Conservation (phyloP, 2,797 vertebrate species). For the Mastacembelus armatus region DNA sequence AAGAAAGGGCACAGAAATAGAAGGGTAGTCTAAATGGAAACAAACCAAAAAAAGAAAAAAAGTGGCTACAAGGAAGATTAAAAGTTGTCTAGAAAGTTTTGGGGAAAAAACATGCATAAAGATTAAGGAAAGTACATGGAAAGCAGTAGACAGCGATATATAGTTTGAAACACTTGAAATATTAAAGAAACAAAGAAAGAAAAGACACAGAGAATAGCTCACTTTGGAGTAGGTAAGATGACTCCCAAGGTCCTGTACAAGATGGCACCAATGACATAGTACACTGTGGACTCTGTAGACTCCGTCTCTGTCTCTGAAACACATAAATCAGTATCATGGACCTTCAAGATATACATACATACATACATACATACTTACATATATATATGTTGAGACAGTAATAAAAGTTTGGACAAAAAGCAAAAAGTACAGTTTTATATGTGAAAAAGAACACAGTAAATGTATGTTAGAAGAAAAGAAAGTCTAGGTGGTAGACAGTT, state of each 20-base stretch:
- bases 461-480: too few relatives aligned
- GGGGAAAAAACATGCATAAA: slow-evolving; percentile 3
- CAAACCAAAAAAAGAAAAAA: background rate
- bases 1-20: slow-evolving; percentile 47
- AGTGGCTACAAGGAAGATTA: slow-evolving; percentile 4
- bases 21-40: slow-evolving; percentile 13
- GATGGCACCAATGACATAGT: slow-evolving; percentile 96
- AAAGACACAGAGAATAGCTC: slow-evolving; percentile 64
- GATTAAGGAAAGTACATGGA: slow-evolving; percentile 23
- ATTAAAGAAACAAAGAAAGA: background rate
- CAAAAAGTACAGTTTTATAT: too few relatives aligned
- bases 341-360: too few relatives aligned
- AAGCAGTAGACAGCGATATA: background rate
- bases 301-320: slow-evolving; percentile 87
- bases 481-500: too few relatives aligned
- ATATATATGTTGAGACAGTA: too few relatives aligned
- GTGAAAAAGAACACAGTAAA: too few relatives aligned
- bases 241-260: slow-evolving; percentile 93
- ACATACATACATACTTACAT: too few relatives aligned
- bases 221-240: slow-evolving; percentile 94
- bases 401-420: too few relatives aligned
- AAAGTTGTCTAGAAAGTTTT: background rate
- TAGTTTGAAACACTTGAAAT: background rate
- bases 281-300: slow-evolving; percentile 81
- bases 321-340: too few relatives aligned